Conservation (phyloP, 35 echinoderm and acorn worm species). For the Amphiura filiformis region DNA sequence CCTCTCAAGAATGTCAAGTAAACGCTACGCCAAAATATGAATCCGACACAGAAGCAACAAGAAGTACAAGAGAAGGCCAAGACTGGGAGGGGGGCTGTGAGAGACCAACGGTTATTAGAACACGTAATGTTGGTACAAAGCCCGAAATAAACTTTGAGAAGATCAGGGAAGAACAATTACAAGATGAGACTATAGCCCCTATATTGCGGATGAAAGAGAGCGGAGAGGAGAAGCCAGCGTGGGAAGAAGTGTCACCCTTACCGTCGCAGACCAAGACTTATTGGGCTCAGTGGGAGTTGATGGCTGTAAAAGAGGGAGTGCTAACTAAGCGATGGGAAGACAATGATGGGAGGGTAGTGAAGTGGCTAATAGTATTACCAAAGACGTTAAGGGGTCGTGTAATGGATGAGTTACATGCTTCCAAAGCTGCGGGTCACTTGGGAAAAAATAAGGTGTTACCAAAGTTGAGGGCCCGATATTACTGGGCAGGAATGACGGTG, state of each 20-base stretch:
- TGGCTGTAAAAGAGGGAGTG: conserved; percentile 26
- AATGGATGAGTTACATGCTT: conserved; percentile 38
- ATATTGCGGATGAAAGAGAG: conserved; percentile 25
- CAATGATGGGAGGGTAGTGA: conserved; percentile 21
- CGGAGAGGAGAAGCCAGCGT: not conserved
- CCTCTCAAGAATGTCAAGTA: too few species aligned
- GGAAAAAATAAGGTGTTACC: conserved; percentile 24
- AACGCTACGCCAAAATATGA: too few species aligned
- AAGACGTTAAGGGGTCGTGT: not conserved
- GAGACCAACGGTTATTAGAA: too few species aligned
- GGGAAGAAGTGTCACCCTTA: conserved; percentile 21
- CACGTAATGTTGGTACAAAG: not conserved
- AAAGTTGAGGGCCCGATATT: conserved; percentile 28
- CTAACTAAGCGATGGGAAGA: conserved; percentile 44
- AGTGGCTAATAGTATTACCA: conserved; percentile 35
- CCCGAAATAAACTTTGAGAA: not conserved
- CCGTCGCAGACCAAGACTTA: conserved; percentile 29
- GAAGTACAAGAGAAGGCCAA: too few species aligned
- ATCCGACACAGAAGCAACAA: too few species aligned
- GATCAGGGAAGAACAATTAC: conserved; percentile 17
- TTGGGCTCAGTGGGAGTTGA: conserved; percentile 41
- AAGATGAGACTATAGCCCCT: not conserved
- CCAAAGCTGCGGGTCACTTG: conserved; percentile 38
- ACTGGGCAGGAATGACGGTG: conserved; percentile 27
- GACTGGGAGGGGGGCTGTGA: too few species aligned